Conservation (phyloP, 2,888 invertebrate genomes). For the Rhogogaster chlorosoma region DNA sequence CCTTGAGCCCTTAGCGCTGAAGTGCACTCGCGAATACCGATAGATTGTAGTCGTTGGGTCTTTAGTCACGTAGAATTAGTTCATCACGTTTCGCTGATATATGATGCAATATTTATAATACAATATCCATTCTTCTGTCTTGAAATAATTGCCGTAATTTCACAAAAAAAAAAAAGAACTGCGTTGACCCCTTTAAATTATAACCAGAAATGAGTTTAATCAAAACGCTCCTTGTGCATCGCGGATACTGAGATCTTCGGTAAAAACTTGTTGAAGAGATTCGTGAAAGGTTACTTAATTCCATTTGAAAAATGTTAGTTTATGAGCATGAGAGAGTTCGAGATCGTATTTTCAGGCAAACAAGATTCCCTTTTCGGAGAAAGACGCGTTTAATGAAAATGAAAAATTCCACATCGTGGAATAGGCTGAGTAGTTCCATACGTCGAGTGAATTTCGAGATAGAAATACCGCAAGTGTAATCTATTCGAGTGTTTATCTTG, state of each 20-base stretch:
- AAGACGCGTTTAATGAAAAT: not conserved
- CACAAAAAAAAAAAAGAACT: no score
- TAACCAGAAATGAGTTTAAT: no score
- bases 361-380: not conserved
- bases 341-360: not conserved
- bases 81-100: not conserved
- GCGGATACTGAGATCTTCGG: no score
- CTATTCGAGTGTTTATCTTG: not conserved
- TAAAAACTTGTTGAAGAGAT: not conserved
- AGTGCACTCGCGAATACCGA: not conserved
- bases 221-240: no score
- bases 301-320: not conserved
- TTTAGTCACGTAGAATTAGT: not conserved
- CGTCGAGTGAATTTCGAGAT: not conserved
- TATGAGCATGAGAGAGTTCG: not conserved
- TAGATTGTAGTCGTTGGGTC: not conserved
- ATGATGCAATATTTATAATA: not conserved
- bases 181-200: no score
- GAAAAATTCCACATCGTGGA: not conserved
- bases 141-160: not conserved
- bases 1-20: not conserved
- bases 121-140: not conserved
- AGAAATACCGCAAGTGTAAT: not conserved
- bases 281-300: not conserved
- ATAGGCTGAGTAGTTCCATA: not conserved